A percentile compares a stretch with the other conserved stretches of the same genome.
Conservation (phyloP, 2,888 invertebrate genomes). For the Synergus laeviventris region DNA sequence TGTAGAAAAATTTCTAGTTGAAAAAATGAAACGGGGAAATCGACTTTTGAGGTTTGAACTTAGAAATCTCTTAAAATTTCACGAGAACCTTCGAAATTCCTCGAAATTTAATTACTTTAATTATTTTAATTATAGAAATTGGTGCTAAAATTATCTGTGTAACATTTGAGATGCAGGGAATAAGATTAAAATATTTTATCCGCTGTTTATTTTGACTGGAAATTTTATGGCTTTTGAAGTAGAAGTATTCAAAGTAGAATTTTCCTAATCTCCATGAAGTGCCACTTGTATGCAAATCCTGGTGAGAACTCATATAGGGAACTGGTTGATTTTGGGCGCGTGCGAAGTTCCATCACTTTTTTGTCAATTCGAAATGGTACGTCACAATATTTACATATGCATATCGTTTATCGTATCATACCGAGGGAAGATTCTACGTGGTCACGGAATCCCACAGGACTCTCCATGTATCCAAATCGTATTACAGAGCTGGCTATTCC, state of each 20-base stretch:
- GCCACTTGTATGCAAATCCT: constrained; percentile 29
- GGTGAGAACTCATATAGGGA: constrained; percentile 26
- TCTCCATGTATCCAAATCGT: constrained; percentile 73
- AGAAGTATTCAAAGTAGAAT: background rate
- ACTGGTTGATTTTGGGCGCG: constrained; percentile 8
- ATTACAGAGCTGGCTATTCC: constrained; percentile 70
- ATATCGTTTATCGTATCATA: constrained; percentile 71
- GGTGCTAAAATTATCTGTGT: background rate
- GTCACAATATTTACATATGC: constrained; percentile 75
- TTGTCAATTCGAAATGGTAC: constrained; percentile 66
- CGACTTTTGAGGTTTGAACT: no score
- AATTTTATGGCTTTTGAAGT: background rate
- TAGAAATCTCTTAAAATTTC: no score
- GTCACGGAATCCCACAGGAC: constrained; percentile 71
- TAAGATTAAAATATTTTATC: no score
- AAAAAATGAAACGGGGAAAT: no score
- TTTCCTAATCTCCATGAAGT: background rate
- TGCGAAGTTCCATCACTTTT: constrained; percentile 43
- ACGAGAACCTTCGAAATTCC: no score
- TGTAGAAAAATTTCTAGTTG: no score
- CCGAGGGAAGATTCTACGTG: constrained; percentile 62
- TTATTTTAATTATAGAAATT: background rate
- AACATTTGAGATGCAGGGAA: no score
- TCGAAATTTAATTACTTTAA: no score
- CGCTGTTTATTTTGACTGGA: no score